Percentiles rank a stretch among this genome's conserved stretches.
phyloP scores from a whole-genome alignment of 2,797 vertebrate genomes.

The Halcyon chelicuti region DNA sequence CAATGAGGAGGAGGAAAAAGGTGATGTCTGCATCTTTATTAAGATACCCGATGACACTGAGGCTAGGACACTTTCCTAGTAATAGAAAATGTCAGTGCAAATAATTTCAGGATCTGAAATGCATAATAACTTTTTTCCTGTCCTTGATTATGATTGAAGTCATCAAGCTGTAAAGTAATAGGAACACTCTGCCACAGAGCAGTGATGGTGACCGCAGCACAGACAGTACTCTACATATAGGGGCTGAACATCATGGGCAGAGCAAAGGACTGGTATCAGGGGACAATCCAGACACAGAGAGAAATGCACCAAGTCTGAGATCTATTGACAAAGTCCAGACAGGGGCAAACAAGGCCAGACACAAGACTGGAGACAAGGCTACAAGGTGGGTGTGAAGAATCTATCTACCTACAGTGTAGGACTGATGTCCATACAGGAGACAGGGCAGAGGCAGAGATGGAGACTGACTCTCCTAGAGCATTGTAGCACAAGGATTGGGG shows the following conservation, averaged over 20 bases:
- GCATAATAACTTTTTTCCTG: neutral
- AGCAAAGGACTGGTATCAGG: neutral
- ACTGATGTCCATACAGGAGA: neutral
- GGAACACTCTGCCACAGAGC: neutral
- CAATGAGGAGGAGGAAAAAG: neutral
- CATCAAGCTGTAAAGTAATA: neutral
- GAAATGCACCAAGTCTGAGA: neutral
- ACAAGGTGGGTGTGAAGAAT: neutral
- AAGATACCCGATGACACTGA: neutral
- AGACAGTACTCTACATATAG: neutral
- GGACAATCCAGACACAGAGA: neutral
- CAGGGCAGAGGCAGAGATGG: neutral
- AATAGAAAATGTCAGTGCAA: neutral
- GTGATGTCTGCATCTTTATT: neutral
- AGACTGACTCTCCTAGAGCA: neutral
- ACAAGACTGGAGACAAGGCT: neutral
- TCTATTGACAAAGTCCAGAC: neutral
- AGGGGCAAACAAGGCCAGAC: fast-evolving
- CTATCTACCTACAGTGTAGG: fast-evolving
- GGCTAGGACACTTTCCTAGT: neutral
- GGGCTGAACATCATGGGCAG: neutral
- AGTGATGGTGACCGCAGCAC: neutral
- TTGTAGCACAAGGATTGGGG: fast-evolving
- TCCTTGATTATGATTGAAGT: neutral
- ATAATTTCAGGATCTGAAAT: neutral